A percentile compares a stretch with the other conserved stretches of the same genome.
phyloP scores from a whole-genome alignment of 92 coral and sea anemone species.

The Parazoanthus swiftii region DNA sequence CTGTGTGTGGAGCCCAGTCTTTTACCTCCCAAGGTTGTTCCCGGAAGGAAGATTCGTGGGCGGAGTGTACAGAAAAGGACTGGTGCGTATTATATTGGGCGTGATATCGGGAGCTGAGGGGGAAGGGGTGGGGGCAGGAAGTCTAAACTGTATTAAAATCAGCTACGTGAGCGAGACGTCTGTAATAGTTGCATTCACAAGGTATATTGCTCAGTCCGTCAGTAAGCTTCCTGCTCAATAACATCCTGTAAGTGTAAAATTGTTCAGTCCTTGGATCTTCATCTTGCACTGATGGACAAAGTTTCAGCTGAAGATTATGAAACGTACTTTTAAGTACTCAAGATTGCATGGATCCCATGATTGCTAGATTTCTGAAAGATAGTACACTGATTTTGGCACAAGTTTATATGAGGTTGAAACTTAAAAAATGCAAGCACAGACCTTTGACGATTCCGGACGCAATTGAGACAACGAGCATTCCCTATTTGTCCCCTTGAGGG shows the following conservation, averaged over 20 bases:
- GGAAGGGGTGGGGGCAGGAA: background rate
- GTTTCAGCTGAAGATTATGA: too few species aligned
- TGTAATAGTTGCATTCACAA: background rate
- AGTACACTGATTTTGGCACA: too few species aligned
- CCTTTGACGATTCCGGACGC: too few species aligned
- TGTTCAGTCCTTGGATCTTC: background rate
- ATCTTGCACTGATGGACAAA: background rate
- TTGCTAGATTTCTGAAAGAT: too few species aligned
- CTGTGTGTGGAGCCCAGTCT: conserved; percentile 29
- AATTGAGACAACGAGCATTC: too few species aligned
- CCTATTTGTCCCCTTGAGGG: too few species aligned
- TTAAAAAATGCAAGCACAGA: too few species aligned
- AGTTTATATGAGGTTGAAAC: too few species aligned
- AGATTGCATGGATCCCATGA: too few species aligned
- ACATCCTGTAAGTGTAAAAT: background rate
- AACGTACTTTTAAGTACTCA: too few species aligned
- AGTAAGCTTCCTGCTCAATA: background rate
- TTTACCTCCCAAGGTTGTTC: background rate
- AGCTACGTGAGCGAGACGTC: background rate
- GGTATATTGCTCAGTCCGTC: background rate
- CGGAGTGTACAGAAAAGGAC: conserved; percentile 10
- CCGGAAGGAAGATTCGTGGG: conserved; percentile 38
- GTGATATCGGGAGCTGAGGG: background rate
- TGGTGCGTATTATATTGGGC: conserved; percentile 1
- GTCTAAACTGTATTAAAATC: background rate